Evolutionary conservation across 2,113 vertebrate species (phyloP).

Genomic region (Leptosomus discolor): DNA sequence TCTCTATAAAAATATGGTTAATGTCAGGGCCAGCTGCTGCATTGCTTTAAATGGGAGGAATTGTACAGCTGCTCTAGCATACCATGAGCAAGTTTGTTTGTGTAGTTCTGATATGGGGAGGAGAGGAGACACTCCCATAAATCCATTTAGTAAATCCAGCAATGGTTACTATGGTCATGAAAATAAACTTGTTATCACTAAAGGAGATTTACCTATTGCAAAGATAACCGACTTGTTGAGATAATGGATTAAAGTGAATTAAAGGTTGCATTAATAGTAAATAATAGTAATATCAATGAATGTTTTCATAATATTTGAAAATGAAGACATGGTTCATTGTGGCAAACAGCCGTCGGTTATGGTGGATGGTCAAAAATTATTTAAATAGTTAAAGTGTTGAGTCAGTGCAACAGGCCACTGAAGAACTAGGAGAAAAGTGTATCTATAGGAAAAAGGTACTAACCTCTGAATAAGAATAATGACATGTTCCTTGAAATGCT

Average conservation of each 20-base stretch:
- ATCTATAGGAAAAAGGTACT: background rate
- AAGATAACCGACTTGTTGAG: background rate
- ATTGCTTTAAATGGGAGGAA: background rate
- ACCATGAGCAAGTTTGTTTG: background rate
- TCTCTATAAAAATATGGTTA: background rate
- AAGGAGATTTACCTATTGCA: background rate
- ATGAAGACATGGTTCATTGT: background rate
- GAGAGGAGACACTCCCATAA: background rate
- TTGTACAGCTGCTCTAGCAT: constrained; percentile 4
- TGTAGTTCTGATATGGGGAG: background rate
- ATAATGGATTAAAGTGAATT: background rate
- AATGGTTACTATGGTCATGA: background rate
- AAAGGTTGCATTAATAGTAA: background rate
- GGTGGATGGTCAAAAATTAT: background rate
- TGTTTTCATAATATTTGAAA: background rate
- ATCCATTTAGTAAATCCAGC: background rate
- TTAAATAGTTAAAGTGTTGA: background rate
- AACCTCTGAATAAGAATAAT: background rate
- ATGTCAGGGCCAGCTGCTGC: background rate
- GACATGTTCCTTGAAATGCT: background rate
- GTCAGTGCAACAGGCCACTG: background rate
- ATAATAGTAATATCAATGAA: background rate
- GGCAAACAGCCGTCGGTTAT: background rate
- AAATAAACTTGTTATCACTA: background rate
- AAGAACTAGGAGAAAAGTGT: background rate